phyloP scores from a whole-genome alignment of 1,140 invertebrate species.

The Brachionus angularis region DNA sequence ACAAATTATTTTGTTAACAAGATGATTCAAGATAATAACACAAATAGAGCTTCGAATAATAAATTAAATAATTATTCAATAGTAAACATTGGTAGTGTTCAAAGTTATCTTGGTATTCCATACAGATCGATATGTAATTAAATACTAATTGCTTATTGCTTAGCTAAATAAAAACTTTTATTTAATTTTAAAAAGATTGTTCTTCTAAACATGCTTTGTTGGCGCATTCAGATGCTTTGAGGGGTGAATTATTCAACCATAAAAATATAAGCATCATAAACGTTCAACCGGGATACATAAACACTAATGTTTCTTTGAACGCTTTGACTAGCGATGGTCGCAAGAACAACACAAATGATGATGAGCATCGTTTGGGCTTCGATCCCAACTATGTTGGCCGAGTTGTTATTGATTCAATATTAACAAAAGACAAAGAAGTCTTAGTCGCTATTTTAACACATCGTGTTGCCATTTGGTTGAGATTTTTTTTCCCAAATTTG shows the following conservation, averaged over 20 bases:
- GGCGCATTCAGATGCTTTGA: constrained; percentile 13
- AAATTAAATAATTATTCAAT: not conserved
- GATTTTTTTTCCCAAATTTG: constrained; percentile 26
- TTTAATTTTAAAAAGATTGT: constrained; percentile 6
- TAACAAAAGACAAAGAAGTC: constrained; percentile 34
- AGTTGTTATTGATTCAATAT: constrained; percentile 24
- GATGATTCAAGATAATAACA: constrained; percentile 27
- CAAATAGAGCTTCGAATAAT: not conserved
- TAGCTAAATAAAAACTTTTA: not conserved
- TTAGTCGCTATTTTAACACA: constrained; percentile 9
- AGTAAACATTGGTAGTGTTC: constrained; percentile 11
- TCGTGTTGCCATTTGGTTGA: constrained; percentile 23
- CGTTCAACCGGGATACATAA: constrained; percentile 41
- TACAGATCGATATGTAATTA: constrained; percentile 17
- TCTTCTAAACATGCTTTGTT: constrained; percentile 41
- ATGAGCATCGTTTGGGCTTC: constrained; percentile 34
- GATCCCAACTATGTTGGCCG: constrained; percentile 22
- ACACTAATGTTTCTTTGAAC: constrained; percentile 34
- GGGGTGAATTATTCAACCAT: constrained; percentile 18
- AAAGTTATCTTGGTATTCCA: constrained; percentile 19
- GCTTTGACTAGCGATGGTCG: constrained; percentile 34
- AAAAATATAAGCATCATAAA: constrained; percentile 26
- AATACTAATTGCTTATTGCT: not conserved
- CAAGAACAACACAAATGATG: constrained; percentile 42
- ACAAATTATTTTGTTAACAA: constrained; percentile 39